phyloP scores from a whole-genome alignment of 2,888 invertebrate genomes.

The Platycheirus albimanus region DNA sequence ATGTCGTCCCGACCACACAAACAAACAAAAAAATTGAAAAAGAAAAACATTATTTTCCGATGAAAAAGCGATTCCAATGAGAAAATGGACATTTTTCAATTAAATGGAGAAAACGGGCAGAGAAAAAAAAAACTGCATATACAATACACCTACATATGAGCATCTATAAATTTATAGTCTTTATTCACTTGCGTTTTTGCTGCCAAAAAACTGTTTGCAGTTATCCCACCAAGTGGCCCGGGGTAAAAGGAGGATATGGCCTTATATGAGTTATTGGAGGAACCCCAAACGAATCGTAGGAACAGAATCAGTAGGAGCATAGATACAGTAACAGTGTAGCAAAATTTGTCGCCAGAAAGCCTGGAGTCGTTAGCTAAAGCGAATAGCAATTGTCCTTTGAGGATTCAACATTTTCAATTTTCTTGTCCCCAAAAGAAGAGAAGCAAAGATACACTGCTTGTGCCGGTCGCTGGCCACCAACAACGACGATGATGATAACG shows the following conservation, averaged over 20 bases:
- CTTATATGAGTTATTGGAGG: slow-evolving; percentile 41
- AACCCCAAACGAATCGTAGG: slow-evolving; percentile 1
- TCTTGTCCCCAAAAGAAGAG: slow-evolving; percentile 46
- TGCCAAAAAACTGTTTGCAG: slow-evolving; percentile 59
- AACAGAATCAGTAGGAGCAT: no score
- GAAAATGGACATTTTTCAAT: slow-evolving; percentile 63
- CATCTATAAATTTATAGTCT: slow-evolving; percentile 1
- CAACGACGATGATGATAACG: slow-evolving; percentile 1
- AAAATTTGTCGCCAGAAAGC: slow-evolving; percentile 70
- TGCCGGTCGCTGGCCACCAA: neutral
- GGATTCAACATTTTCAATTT: slow-evolving; percentile 65
- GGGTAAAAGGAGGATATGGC: neutral
- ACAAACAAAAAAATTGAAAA: slow-evolving; percentile 24
- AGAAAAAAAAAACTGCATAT: slow-evolving; percentile 32
- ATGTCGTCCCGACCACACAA: slow-evolving; percentile 14
- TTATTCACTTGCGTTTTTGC: slow-evolving; percentile 47
- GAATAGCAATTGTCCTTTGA: slow-evolving; percentile 56
- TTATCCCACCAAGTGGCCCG: neutral
- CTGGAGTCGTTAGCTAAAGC: slow-evolving; percentile 60
- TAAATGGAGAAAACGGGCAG: slow-evolving; percentile 43
- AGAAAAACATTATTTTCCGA: slow-evolving; percentile 34
- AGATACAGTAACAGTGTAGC: slow-evolving; percentile 35
- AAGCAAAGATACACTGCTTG: neutral
- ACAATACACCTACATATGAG: no score
- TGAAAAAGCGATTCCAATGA: slow-evolving; percentile 52